Conservation (phyloP, 2,797 vertebrate genomes). For the Chloroceryle amazona region DNA sequence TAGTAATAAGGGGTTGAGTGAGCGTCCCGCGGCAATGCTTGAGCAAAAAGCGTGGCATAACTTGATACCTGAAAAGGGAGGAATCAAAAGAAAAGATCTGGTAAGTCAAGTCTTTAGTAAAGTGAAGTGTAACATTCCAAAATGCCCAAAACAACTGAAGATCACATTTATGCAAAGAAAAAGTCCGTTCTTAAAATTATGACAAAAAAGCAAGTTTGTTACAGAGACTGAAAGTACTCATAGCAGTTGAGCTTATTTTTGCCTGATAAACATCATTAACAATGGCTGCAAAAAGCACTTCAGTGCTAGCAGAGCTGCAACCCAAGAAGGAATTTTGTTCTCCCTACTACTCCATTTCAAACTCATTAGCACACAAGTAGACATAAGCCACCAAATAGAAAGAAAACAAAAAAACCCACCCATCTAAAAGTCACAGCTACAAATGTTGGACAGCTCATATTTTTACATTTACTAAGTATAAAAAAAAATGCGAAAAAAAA, state of each 20-base stretch:
- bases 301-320: neutral
- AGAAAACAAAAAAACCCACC: neutral
- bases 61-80: slow-evolving; percentile 85
- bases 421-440: neutral
- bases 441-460: neutral
- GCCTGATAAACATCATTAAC: neutral
- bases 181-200: neutral
- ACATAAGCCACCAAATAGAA: neutral
- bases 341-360: neutral
- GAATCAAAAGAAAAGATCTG: neutral
- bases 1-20: slow-evolving; percentile 97
- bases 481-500: neutral
- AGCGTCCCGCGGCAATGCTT: slow-evolving; percentile 93
- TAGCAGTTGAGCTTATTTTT: neutral
- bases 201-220: neutral
- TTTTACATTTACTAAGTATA: neutral
- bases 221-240: neutral
- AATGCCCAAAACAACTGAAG: neutral
- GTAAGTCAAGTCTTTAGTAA: neutral
- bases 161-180: neutral
- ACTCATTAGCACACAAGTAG: neutral
- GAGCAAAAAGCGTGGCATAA: slow-evolving; percentile 92
- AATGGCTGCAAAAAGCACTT: neutral
- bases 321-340: neutral
- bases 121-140: neutral